Percentiles rank a stretch among this genome's conserved stretches.
Conservation (phyloP, 2,888 invertebrate species). For the Ophion obscuratus region DNA sequence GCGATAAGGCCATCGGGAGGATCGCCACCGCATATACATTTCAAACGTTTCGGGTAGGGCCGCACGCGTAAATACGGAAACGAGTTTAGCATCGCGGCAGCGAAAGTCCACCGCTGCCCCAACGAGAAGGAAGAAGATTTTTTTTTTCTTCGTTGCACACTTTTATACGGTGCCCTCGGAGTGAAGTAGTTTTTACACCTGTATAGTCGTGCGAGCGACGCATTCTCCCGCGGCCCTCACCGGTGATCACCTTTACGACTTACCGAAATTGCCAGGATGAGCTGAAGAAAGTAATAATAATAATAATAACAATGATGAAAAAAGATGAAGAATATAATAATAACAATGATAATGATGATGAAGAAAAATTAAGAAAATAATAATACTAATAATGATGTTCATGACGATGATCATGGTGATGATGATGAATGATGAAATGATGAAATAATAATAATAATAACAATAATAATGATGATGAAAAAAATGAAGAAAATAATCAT, state of each 20-base stretch:
- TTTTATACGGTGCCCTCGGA: slow-evolving; percentile 49
- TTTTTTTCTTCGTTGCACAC: slow-evolving; percentile 20
- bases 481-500: too few species aligned
- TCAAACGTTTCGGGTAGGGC: slow-evolving; percentile 36
- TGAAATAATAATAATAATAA: too few species aligned
- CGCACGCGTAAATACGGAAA: slow-evolving; percentile 61
- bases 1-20: slow-evolving; percentile 54
- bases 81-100: slow-evolving; percentile 53
- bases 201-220: slow-evolving; percentile 49
- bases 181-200: slow-evolving; percentile 68
- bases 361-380: not conserved
- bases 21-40: slow-evolving; percentile 52
- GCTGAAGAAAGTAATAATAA: slow-evolving; percentile 41
- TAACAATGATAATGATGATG: slow-evolving; percentile 31
- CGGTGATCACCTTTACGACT: slow-evolving; percentile 68
- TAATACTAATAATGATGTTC: too few species aligned
- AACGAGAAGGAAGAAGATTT: slow-evolving; percentile 13
- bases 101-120: not conserved
- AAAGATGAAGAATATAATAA: not conserved
- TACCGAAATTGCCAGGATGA: slow-evolving; percentile 61
- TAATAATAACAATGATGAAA: not conserved
- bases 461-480: too few species aligned
- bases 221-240: slow-evolving; percentile 6
- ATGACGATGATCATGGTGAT: too few species aligned
- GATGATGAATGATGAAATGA: too few species aligned